Conservation (phyloP, 2,113 vertebrate genomes). For the Odocoileus virginianus region DNA sequence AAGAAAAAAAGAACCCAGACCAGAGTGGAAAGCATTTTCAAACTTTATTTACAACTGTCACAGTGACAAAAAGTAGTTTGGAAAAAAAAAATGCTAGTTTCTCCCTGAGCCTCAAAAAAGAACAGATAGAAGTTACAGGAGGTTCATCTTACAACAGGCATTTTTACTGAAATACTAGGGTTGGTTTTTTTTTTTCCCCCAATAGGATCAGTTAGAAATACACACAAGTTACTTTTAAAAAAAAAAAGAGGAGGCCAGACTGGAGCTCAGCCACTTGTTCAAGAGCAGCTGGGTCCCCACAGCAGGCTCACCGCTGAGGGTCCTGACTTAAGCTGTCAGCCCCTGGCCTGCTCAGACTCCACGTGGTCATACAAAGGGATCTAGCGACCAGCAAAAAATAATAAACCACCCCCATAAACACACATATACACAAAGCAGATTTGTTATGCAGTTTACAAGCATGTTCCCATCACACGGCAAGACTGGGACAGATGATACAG, state of each 20-base stretch:
- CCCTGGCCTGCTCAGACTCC: slow-evolving; percentile 66
- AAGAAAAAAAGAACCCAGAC: slow-evolving; percentile 38
- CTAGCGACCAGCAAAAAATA: slow-evolving; percentile 69
- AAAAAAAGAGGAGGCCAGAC: slow-evolving; percentile 65
- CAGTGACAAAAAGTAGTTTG: slow-evolving; percentile 89
- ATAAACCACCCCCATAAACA: slow-evolving; percentile 64
- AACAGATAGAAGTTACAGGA: slow-evolving; percentile 87
- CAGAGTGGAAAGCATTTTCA: slow-evolving; percentile 87
- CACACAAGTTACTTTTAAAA: slow-evolving; percentile 79
- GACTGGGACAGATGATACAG: slow-evolving; percentile 76
- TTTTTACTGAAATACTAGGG: slow-evolving; percentile 84
- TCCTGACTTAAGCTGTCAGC: slow-evolving; percentile 6
- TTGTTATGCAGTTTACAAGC: slow-evolving; percentile 82
- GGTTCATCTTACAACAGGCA: slow-evolving; percentile 86
- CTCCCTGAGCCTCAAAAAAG: slow-evolving; percentile 90
- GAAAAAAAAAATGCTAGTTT: slow-evolving; percentile 87
- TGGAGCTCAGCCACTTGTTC: slow-evolving; percentile 62
- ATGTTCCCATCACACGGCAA: slow-evolving; percentile 78
- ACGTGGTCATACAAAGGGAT: slow-evolving; percentile 63
- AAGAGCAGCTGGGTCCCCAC: slow-evolving; percentile 48
- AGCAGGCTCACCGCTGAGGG: neutral
- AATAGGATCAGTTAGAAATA: slow-evolving; percentile 85
- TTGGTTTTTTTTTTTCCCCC: slow-evolving; percentile 59
- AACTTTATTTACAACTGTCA: slow-evolving; percentile 92
- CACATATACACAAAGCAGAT: slow-evolving; percentile 68